Evolutionary conservation across 2,113 vertebrate species (phyloP).

Genomic region (Heliornis fulica): DNA sequence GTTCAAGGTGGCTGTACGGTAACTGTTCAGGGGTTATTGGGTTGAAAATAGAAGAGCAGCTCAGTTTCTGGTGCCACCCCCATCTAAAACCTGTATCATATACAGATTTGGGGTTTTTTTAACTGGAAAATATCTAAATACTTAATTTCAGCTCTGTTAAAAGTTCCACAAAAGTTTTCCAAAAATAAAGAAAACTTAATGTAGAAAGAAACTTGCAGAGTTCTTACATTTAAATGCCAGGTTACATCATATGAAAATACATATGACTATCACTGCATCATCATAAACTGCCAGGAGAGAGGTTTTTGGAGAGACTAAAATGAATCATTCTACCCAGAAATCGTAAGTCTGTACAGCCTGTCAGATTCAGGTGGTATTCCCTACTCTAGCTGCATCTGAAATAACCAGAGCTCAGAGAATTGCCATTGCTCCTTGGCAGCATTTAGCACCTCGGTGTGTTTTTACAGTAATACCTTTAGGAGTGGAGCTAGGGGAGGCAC

Average conservation of each 20-base stretch:
- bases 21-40: not conserved
- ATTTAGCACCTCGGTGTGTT: slow-evolving; percentile 11
- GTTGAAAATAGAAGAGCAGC: not conserved
- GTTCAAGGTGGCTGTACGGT: not conserved
- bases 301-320: not conserved
- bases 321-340: not conserved
- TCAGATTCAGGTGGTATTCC: not conserved
- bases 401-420: not conserved
- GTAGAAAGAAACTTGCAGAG: not conserved
- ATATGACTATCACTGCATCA: not conserved
- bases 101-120: not conserved
- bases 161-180: not conserved
- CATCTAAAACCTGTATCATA: not conserved
- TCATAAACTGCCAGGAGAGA: not conserved
- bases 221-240: not conserved
- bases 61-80: not conserved
- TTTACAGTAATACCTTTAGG: slow-evolving; percentile 29
- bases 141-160: not conserved
- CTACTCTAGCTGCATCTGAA: not conserved
- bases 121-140: not conserved
- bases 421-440: slow-evolving; percentile 1
- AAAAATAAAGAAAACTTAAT: not conserved
- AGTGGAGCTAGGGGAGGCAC: not conserved
- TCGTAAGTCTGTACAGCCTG: not conserved
- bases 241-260: not conserved